Evolutionary conservation across 2,888 invertebrate species (phyloP).

Genomic region (Automeris io): DNA sequence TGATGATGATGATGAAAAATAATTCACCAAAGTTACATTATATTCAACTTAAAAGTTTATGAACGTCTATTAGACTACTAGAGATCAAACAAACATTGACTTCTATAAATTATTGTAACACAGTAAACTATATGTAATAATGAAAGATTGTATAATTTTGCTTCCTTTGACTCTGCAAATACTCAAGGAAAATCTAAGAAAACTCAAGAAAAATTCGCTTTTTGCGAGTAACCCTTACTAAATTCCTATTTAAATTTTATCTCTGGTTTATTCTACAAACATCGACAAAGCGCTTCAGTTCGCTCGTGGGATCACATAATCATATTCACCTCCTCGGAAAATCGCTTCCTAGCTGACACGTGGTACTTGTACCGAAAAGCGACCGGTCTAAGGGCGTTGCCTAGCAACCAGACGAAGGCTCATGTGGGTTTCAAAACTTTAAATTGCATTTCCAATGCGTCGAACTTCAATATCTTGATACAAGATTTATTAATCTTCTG

Average conservation of each 20-base stretch:
- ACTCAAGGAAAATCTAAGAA: neutral
- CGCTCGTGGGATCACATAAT: constrained; percentile 53
- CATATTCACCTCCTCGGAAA: constrained; percentile 72
- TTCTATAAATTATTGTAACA: neutral
- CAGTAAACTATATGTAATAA: neutral
- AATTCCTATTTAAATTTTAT: neutral
- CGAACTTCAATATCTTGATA: constrained; percentile 57
- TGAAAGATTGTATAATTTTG: too few species aligned
- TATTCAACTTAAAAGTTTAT: too few species aligned
- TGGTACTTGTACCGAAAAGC: constrained; percentile 61
- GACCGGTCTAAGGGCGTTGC: constrained; percentile 62
- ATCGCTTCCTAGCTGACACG: constrained; percentile 66
- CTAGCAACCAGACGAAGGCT: constrained; percentile 62
- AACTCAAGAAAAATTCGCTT: neutral
- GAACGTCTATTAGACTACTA: too few species aligned
- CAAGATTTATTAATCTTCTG: too few species aligned
- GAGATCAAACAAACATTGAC: too few species aligned
- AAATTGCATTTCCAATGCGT: constrained; percentile 68
- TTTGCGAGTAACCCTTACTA: neutral
- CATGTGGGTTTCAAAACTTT: constrained; percentile 72
- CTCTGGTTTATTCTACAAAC: neutral
- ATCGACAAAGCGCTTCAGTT: constrained; percentile 13
- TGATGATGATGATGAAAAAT: too few species aligned
- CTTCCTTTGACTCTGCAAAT: too few species aligned
- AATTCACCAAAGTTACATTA: too few species aligned